Conservation (phyloP, 2,797 vertebrate genomes). For the Phaenicophaeus curvirostris region DNA sequence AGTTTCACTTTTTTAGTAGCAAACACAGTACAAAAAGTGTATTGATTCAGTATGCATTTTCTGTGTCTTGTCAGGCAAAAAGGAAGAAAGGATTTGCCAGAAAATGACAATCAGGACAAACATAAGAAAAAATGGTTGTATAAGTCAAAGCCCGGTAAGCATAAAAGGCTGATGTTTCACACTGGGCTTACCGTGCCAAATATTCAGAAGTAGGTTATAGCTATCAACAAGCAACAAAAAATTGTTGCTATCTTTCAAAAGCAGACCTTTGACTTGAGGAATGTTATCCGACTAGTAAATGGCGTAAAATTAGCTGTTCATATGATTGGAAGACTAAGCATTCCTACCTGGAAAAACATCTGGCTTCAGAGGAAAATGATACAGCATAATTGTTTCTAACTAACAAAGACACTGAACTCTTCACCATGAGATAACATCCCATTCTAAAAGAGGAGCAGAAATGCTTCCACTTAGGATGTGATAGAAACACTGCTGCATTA, state of each 20-base stretch:
- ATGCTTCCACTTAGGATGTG: background rate
- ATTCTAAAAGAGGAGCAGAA: background rate
- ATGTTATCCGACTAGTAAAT: background rate
- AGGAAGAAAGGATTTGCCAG: conserved; percentile 94
- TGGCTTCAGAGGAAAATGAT: background rate
- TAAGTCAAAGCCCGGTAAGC: conserved; percentile 93
- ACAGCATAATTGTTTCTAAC: background rate
- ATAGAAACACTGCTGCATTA: background rate
- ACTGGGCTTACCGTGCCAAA: background rate
- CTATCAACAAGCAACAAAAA: background rate
- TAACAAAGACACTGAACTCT: background rate
- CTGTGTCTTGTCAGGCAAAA: conserved; percentile 86
- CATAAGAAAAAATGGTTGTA: conserved; percentile 94
- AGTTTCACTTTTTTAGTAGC: background rate
- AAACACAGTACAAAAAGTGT: background rate
- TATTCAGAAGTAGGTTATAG: background rate
- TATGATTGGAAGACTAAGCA: background rate
- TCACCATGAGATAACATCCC: background rate
- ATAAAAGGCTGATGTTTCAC: background rate
- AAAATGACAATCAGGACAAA: conserved; percentile 93
- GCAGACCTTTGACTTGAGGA: background rate
- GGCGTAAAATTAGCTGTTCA: background rate
- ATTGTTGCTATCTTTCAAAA: background rate
- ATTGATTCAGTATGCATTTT: conserved; percentile 23
- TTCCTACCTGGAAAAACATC: background rate